Conservation (phyloP, 1,140 invertebrate genomes). For the Doryteuthis pealeii region DNA sequence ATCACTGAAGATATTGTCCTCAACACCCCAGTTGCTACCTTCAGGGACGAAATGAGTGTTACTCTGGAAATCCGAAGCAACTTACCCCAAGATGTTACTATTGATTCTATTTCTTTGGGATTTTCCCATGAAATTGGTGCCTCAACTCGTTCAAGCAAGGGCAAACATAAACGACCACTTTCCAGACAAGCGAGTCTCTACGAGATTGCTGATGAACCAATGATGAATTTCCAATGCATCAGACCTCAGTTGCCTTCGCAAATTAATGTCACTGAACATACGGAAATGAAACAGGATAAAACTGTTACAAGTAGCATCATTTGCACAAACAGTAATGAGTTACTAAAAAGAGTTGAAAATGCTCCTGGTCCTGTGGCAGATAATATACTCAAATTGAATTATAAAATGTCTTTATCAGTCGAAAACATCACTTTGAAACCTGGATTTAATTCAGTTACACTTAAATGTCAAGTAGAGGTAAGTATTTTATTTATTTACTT, state of each 20-base stretch:
- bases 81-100: slow-evolving; percentile 58
- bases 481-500: slow-evolving; percentile 3
- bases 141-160: background rate
- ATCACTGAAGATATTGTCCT: slow-evolving; percentile 11
- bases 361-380: slow-evolving; percentile 48
- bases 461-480: slow-evolving; percentile 62
- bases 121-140: background rate
- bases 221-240: slow-evolving; percentile 35
- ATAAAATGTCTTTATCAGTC: slow-evolving; percentile 65
- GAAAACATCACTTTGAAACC: slow-evolving; percentile 68
- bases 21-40: slow-evolving; percentile 52
- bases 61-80: slow-evolving; percentile 66
- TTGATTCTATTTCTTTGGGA: slow-evolving; percentile 26
- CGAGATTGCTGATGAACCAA: slow-evolving; percentile 21
- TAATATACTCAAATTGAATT: slow-evolving; percentile 64
- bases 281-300: slow-evolving; percentile 78
- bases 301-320: slow-evolving; percentile 51
- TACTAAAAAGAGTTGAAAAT: slow-evolving; percentile 53
- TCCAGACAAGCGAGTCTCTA: slow-evolving; percentile 35
- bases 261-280: slow-evolving; percentile 70
- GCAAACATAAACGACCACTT: slow-evolving; percentile 3
- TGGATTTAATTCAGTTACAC: slow-evolving; percentile 71
- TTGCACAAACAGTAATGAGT: slow-evolving; percentile 54
- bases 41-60: slow-evolving; percentile 66
- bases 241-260: slow-evolving; percentile 46